A percentile compares a stretch with the other conserved stretches of the same genome.
phyloP scores from a whole-genome alignment of 2,113 vertebrate genomes.

The Epinephelus lanceolatus region DNA sequence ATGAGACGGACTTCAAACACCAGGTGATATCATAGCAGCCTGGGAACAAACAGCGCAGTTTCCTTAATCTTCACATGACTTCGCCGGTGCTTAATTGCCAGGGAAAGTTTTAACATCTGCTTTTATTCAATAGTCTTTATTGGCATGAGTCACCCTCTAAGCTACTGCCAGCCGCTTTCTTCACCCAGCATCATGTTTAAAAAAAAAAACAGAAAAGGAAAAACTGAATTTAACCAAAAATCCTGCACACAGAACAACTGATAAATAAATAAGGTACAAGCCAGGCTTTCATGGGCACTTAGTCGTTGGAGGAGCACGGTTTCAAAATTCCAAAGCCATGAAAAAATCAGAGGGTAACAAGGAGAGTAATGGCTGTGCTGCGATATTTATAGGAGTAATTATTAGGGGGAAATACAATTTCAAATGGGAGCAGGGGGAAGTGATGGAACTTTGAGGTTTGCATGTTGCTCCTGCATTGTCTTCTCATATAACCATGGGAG shows the following conservation, averaged over 20 bases:
- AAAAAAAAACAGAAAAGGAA: conserved; percentile 26
- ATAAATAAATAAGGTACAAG: conserved; percentile 53
- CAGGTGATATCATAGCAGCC: conserved; percentile 80
- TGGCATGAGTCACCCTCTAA: conserved; percentile 77
- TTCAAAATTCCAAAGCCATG: conserved; percentile 55
- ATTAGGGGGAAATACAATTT: conserved; percentile 66
- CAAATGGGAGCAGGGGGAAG: conserved; percentile 14
- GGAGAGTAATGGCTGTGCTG: conserved; percentile 37
- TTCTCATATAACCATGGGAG: not conserved
- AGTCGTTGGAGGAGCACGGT: conserved; percentile 38
- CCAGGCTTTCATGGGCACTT: conserved; percentile 43
- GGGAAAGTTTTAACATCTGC: conserved; percentile 81
- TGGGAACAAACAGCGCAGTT: conserved; percentile 69
- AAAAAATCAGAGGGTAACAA: conserved; percentile 60
- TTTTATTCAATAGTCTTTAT: conserved; percentile 81
- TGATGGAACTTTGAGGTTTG: conserved; percentile 55
- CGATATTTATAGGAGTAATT: conserved; percentile 74
- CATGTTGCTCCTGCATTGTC: conserved; percentile 46
- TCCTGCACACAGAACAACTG: conserved; percentile 41
- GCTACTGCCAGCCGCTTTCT: conserved; percentile 75
- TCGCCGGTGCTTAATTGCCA: conserved; percentile 71
- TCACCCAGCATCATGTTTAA: conserved; percentile 37
- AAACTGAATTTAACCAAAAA: conserved; percentile 43
- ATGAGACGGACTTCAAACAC: conserved; percentile 68
- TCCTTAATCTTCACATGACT: conserved; percentile 73